Evolutionary conservation across 2,113 vertebrate species (phyloP).

Genomic region (Neoarius graeffei): DNA sequence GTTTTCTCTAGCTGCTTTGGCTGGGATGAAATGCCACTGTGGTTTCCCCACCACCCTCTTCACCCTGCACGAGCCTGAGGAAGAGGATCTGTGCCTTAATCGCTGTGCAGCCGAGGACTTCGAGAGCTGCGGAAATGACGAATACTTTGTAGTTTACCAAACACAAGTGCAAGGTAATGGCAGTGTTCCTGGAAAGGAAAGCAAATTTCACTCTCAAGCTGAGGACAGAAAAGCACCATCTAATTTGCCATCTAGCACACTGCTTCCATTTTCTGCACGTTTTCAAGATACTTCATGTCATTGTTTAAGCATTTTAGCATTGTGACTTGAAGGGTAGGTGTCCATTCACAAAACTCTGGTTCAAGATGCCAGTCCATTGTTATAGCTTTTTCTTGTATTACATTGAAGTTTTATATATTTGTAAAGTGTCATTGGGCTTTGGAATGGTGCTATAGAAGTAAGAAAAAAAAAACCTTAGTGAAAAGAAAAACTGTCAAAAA

Average conservation of each 20-base stretch:
- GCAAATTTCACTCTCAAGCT: too few species aligned
- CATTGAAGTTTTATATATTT: not conserved
- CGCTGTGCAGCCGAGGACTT: slow-evolving; percentile 86
- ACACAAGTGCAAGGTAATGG: slow-evolving; percentile 92
- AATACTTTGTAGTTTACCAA: slow-evolving; percentile 93
- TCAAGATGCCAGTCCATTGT: not conserved
- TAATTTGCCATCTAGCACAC: not conserved
- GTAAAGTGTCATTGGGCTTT: not conserved
- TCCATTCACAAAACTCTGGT: not conserved
- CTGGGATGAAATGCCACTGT: slow-evolving; percentile 83
- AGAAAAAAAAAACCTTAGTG: not conserved
- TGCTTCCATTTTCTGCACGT: not conserved
- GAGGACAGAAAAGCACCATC: too few species aligned
- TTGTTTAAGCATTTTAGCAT: not conserved
- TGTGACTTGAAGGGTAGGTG: not conserved
- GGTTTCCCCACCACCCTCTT: slow-evolving; percentile 91
- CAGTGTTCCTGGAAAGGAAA: not conserved
- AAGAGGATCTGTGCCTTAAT: slow-evolving; percentile 86
- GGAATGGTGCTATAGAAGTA: not conserved
- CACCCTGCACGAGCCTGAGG: slow-evolving; percentile 86
- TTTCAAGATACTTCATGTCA: not conserved
- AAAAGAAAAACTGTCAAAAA: not conserved
- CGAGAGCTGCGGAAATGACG: slow-evolving; percentile 86
- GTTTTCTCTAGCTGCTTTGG: slow-evolving; percentile 84
- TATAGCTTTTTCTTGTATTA: not conserved